Evolutionary conservation across 2,888 invertebrate species (phyloP).

Genomic region (Ceraclea dissimilis): DNA sequence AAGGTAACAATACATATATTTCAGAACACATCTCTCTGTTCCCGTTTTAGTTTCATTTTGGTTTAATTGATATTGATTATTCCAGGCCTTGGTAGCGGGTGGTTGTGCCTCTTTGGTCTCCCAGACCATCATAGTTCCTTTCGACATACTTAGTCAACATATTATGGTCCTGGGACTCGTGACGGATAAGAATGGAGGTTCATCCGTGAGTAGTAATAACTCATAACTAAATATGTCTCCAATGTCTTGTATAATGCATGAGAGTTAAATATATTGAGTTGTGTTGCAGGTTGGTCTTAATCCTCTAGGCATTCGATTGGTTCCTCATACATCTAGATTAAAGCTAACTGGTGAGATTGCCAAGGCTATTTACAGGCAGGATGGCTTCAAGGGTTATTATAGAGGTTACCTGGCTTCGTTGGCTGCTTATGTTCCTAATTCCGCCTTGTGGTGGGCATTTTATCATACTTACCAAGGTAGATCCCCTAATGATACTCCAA

Average conservation of each 20-base stretch:
- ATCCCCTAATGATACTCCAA: background rate
- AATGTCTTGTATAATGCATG: no score
- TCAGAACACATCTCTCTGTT: background rate
- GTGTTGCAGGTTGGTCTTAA: slow-evolving; percentile 56
- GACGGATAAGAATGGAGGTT: slow-evolving; percentile 25
- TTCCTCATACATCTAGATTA: slow-evolving; percentile 54
- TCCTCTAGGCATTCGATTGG: slow-evolving; percentile 64
- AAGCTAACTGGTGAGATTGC: slow-evolving; percentile 69
- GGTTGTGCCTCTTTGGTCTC: slow-evolving; percentile 87
- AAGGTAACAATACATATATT: slow-evolving; percentile 33
- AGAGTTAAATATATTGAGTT: no score
- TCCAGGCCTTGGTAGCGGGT: slow-evolving; percentile 77
- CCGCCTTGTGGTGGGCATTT: slow-evolving; percentile 96
- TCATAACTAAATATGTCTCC: background rate
- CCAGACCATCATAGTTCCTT: slow-evolving; percentile 93
- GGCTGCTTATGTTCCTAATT: slow-evolving; percentile 90
- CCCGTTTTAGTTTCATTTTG: background rate
- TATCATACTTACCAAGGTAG: slow-evolving; percentile 92
- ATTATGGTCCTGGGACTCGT: slow-evolving; percentile 85
- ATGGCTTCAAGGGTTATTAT: slow-evolving; percentile 86
- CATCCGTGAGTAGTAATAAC: background rate
- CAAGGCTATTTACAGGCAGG: slow-evolving; percentile 65
- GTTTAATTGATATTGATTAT: slow-evolving; percentile 12
- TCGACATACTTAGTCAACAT: slow-evolving; percentile 95
- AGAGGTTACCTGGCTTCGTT: slow-evolving; percentile 89